Base-by-base conservation (phyloP, 2,113 vertebrate genomes). In the Pangasianodon hypophthalmus region DNA sequence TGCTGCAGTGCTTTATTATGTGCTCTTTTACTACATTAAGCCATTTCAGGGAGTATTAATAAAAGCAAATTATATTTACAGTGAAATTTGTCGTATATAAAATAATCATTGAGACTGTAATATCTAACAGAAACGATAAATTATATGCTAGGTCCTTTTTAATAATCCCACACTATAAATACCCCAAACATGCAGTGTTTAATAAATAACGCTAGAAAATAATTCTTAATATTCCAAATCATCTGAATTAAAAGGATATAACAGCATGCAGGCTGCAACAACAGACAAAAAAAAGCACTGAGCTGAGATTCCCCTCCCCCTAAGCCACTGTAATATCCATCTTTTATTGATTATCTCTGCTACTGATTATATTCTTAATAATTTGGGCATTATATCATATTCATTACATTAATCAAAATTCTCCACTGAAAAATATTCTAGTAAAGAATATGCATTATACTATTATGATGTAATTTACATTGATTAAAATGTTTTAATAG, bases 341-440 rank as follows among this genome's bases (percentile, higher is more conserved):
- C n/a, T 84, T 85, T 89, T 89, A 85, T 85, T 89, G 52, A 89
- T 89, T 64, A 85, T 64, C 71, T 52, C 9, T 79, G 37, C 48
- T 85, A 80, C 8, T 80, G 32, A 52, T 79, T 71, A 67, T 41
- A 79, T 77, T 41, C 46, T 37, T 48, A 52, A 48, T 50, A 37
- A 79, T 79, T 32, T 54, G 41, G 50, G 3, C 29, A n/a, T 88
- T 32, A 83, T 10, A 54, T 37, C 58, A 83, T 64, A 41, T 56
- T 83, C n/a, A 84, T 71, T 69, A 21, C 32, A 83, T 83, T 21
- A 5, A 48, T 58, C 58, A 64, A 48, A 54, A 52, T 18, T 82
- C 29, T 82, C 6, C 29, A 81, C n/a, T 87, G 9, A 83, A 79
- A 79, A 46, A 79, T 46, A 79, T 80, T n/a, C 26, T 21, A n/a